Conservation (phyloP, 2,888 invertebrate genomes). For the Galerucella calmariensis region DNA sequence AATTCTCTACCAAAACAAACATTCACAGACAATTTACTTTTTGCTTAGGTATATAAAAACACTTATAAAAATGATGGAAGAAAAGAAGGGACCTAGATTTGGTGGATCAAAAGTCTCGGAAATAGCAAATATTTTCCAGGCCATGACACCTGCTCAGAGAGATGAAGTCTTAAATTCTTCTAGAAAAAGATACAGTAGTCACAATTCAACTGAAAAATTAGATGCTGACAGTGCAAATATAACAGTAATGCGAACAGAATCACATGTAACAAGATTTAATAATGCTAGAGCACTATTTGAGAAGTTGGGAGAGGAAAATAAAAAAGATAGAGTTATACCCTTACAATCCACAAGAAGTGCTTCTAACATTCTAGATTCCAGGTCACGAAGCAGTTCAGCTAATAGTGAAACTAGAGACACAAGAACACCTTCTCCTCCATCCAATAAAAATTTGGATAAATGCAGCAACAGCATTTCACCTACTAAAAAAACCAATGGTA, state of each 20-base stretch:
- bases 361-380: slow-evolving; percentile 67
- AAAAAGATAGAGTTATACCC: slow-evolving; percentile 57
- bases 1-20: no score
- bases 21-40: no score
- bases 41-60: neutral
- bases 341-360: slow-evolving; percentile 64
- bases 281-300: slow-evolving; percentile 92
- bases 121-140: slow-evolving; percentile 89
- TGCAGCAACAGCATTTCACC: slow-evolving; percentile 67
- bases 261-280: slow-evolving; percentile 87
- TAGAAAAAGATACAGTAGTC: slow-evolving; percentile 47
- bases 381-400: slow-evolving; percentile 76
- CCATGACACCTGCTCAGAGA: slow-evolving; percentile 40
- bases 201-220: slow-evolving; percentile 44
- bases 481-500: slow-evolving; percentile 55
- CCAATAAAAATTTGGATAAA: slow-evolving; percentile 66
- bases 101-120: slow-evolving; percentile 87
- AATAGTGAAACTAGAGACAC: slow-evolving; percentile 67
- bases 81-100: slow-evolving; percentile 60
- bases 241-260: slow-evolving; percentile 86
- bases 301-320: slow-evolving; percentile 82
- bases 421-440: slow-evolving; percentile 66
- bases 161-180: slow-evolving; percentile 49
- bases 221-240: slow-evolving; percentile 63
- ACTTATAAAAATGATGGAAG: slow-evolving; percentile 56